Evolutionary conservation across 2,888 invertebrate genomes (phyloP).

Genomic region (Monopis laevigella): DNA sequence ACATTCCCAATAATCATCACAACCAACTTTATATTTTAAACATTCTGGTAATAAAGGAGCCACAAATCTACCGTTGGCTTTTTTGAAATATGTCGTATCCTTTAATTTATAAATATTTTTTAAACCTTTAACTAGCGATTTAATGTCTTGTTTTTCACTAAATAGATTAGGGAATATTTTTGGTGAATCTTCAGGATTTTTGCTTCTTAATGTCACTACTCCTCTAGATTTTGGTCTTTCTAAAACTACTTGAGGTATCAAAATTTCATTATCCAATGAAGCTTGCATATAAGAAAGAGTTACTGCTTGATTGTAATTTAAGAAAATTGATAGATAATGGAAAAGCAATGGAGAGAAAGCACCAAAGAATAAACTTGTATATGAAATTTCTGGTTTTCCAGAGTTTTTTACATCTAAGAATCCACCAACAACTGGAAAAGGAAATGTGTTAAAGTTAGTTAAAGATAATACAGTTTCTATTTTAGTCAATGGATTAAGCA

Average conservation of each 20-base stretch:
- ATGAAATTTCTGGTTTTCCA: conserved; percentile 1
- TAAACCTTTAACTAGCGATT: conserved; percentile 35
- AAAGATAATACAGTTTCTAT: conserved; percentile 12
- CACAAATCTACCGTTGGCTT: conserved; percentile 28
- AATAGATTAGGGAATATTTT: conserved; percentile 67
- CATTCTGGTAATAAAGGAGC: conserved; percentile 31
- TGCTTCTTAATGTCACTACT: conserved; percentile 47
- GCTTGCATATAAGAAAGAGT: neutral
- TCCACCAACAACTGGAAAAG: conserved; percentile 8
- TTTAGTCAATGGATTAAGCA: conserved; percentile 17
- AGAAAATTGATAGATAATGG: neutral
- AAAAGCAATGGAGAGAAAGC: conserved; percentile 8
- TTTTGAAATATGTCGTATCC: conserved; percentile 34
- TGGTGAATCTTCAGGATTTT: conserved; percentile 60
- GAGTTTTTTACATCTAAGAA: conserved; percentile 1
- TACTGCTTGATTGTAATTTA: conserved; percentile 3
- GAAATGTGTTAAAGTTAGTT: conserved; percentile 6
- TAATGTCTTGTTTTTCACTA: conserved; percentile 49
- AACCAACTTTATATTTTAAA: conserved; percentile 23
- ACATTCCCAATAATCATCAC: conserved; percentile 56
- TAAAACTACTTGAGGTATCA: conserved; percentile 31
- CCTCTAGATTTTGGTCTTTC: conserved; percentile 71
- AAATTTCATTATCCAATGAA: conserved; percentile 1
- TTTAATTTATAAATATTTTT: conserved; percentile 31
- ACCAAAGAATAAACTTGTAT: conserved; percentile 2